A percentile compares a stretch with the other conserved stretches of the same genome.
These are phyloP conservation scores for Opisthocomus hoazin DNA, from an alignment of 2,113 vertebrate species.

Conservation along the genomic window DNA sequence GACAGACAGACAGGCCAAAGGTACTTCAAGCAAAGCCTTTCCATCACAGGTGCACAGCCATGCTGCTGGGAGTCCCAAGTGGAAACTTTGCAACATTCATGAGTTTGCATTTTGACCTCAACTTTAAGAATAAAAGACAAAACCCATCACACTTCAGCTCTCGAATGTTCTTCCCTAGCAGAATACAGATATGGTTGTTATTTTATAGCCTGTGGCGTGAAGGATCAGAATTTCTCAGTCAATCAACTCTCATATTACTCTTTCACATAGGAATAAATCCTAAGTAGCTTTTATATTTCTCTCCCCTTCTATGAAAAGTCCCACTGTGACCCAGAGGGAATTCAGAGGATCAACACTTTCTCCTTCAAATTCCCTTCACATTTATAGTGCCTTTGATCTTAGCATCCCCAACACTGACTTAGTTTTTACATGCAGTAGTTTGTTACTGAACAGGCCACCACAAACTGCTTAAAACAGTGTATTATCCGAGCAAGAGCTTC, in stretches of 20 bases:
- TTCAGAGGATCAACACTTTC: constrained; percentile 1
- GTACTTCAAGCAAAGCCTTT: constrained; percentile 57
- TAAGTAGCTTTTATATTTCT: not conserved
- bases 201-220: not conserved
- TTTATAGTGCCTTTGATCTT: not conserved
- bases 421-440: constrained; percentile 25
- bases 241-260: not conserved
- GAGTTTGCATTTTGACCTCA: constrained; percentile 7
- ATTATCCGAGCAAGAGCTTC: not conserved
- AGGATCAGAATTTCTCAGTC: not conserved
- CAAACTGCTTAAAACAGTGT: not conserved
- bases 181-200: not conserved
- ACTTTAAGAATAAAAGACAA: not conserved
- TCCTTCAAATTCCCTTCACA: constrained; percentile 12
- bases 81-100: constrained; percentile 12
- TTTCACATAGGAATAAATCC: not conserved
- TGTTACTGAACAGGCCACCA: constrained; percentile 38
- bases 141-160: not conserved
- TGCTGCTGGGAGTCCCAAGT: constrained; percentile 41
- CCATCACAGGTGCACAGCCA: constrained; percentile 54
- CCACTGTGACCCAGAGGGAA: constrained; percentile 34
- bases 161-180: not conserved
- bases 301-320: not conserved
- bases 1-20: constrained; percentile 51
- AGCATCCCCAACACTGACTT: not conserved